Percentiles rank a stretch among this genome's conserved stretches.
Conservation (phyloP, 2,888 invertebrate genomes). For the Agrochola lota region DNA sequence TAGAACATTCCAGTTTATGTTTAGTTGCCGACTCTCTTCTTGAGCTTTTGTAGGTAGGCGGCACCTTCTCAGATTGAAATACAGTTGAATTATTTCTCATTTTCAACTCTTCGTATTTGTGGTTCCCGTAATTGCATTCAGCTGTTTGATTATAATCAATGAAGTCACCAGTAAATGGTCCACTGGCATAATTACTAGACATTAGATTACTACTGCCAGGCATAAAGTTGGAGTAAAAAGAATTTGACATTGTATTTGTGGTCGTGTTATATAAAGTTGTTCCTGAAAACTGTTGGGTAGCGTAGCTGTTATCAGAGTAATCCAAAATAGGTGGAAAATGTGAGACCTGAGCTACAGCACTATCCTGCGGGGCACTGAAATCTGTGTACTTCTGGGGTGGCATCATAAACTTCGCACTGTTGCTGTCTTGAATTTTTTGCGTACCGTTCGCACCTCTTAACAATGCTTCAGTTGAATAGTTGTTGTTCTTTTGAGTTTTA, state of each 20-base stretch:
- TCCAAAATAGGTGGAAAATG: slow-evolving; percentile 87
- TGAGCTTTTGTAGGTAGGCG: slow-evolving; percentile 80
- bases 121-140: slow-evolving; percentile 86
- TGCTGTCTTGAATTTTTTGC: slow-evolving; percentile 82
- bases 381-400: slow-evolving; percentile 84
- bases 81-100: slow-evolving; percentile 81
- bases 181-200: slow-evolving; percentile 83
- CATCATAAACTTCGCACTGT: slow-evolving; percentile 79
- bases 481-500: slow-evolving; percentile 85
- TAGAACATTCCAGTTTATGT: slow-evolving; percentile 88
- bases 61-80: slow-evolving; percentile 81
- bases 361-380: slow-evolving; percentile 81
- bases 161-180: slow-evolving; percentile 84
- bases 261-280: slow-evolving; percentile 86
- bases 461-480: slow-evolving; percentile 87
- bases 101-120: slow-evolving; percentile 87
- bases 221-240: slow-evolving; percentile 88
- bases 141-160: slow-evolving; percentile 86
- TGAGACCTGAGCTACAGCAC: slow-evolving; percentile 86
- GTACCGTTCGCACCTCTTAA: slow-evolving; percentile 83
- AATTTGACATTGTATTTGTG: slow-evolving; percentile 87
- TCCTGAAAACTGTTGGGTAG: slow-evolving; percentile 85
- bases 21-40: slow-evolving; percentile 85
- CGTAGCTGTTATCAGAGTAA: slow-evolving; percentile 85
- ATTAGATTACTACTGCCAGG: slow-evolving; percentile 84